These are phyloP conservation scores for Platyscapa corneri DNA, from an alignment of 1,140 invertebrate genomes.

Conservation along the genomic window DNA sequence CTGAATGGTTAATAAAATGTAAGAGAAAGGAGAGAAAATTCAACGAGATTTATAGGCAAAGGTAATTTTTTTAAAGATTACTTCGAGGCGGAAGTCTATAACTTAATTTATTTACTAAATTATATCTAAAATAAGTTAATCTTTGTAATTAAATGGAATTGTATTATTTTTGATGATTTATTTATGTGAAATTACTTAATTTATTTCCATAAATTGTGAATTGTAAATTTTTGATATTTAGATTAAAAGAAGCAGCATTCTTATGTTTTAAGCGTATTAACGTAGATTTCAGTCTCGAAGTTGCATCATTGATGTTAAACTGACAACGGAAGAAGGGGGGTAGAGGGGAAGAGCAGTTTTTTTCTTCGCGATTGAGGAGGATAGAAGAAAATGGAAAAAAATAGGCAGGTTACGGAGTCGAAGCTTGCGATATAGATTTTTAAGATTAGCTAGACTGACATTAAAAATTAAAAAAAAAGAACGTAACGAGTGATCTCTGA, in stretches of 20 bases:
- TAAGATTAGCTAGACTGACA: constrained; percentile 60
- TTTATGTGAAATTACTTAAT: constrained; percentile 3
- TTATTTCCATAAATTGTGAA: constrained; percentile 30
- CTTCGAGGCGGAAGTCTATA: constrained; percentile 46
- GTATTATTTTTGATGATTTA: constrained; percentile 39
- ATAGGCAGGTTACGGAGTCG: constrained; percentile 54
- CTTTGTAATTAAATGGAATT: not conserved
- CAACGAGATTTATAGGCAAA: constrained; percentile 40
- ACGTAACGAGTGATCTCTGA: constrained; percentile 63
- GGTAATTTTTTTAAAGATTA: constrained; percentile 21
- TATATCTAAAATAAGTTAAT: not conserved
- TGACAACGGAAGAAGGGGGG: constrained; percentile 18
- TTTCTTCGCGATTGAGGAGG: constrained; percentile 23
- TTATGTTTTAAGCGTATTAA: constrained; percentile 5
- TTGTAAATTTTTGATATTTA: constrained; percentile 27
- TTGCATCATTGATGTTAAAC: not conserved
- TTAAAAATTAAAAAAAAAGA: constrained; percentile 52
- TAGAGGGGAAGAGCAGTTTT: not conserved
- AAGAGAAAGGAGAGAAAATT: constrained; percentile 9
- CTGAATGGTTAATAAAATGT: constrained; percentile 23
- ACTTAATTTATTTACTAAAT: constrained; percentile 19
- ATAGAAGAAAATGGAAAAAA: constrained; percentile 28
- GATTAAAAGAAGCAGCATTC: not conserved
- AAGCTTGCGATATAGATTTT: constrained; percentile 58
- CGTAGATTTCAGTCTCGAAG: constrained; percentile 40